Evolutionary conservation across 2,888 invertebrate species (phyloP), one percentile per base, ranked within the genome.

Genomic region (Parnassius orleans): DNA sequence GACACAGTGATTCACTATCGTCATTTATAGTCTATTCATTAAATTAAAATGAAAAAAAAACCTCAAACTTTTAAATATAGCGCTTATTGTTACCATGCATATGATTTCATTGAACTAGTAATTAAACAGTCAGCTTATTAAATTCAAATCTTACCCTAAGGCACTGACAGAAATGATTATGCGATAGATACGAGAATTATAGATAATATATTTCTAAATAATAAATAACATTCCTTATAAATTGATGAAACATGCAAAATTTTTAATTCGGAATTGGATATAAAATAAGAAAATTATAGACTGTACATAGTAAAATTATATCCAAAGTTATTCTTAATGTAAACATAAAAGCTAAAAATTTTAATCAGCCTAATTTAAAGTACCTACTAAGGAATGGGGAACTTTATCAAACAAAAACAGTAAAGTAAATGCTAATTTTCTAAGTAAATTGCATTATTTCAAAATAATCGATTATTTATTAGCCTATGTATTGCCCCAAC

Each of bases 151-250:
- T 84, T 85, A 89, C 79, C 81, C 86, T 86, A 90, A 89, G 88
- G 87, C 89, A 89, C 88, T 89, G 88, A 84, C 80, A 86, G 76
- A 86, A 89, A 87, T 77, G 78, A 84, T 88, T 83, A 87, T 80
- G 82, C 79, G 76, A 83, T 84, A 86, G 76, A 76, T 84, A 83
- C 76, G 80, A 81, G 79, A 78, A 74, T 77, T 79, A 78, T 80
- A 85, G 83, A 85, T 84, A 83, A 85, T 80, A 80, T 80, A 82
- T 76, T 76, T 81, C 79, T 84, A 85, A 83, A 85, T 84, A 63
- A 83, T 86, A 86, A 85, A 86, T 85, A 87, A 88, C 86, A 86
- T 86, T 84, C 81, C 86, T 82, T 87, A 78, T 82, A 82, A 84
- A 80, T 78, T 79, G 76, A 82, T 78, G 79, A 81, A 78, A 77